phyloP scores from a whole-genome alignment of 2,888 invertebrate genomes.

The Macrostomum cliftonense region DNA sequence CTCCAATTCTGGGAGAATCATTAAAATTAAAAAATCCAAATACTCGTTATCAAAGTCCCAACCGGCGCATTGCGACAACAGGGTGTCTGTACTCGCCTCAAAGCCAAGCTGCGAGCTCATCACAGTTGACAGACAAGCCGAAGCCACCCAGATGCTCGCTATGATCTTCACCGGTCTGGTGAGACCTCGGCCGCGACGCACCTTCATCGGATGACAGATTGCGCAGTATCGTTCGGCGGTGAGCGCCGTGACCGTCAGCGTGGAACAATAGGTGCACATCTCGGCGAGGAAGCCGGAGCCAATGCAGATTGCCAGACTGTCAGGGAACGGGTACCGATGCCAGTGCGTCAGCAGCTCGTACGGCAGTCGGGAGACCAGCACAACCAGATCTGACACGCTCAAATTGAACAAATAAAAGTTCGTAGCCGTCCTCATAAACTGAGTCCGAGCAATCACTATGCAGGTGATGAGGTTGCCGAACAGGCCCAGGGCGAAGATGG shows the following conservation, averaged over 20 bases:
- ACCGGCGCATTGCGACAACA: too few species aligned
- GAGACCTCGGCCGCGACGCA: too few species aligned
- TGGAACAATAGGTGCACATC: constrained; percentile 8
- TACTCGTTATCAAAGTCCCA: too few species aligned
- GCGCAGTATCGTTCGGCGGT: constrained; percentile 10
- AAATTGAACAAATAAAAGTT: constrained; percentile 76
- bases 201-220: constrained; percentile 8
- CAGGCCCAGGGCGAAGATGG: constrained; percentile 58
- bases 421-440: constrained; percentile 67
- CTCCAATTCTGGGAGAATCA: too few species aligned
- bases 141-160: too few species aligned
- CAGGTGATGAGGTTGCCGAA: constrained; percentile 67
- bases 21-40: too few species aligned
- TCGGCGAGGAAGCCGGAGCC: constrained; percentile 6
- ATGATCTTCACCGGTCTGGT: too few species aligned
- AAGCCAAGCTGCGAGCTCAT: too few species aligned
- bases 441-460: constrained; percentile 59
- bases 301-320: constrained; percentile 7
- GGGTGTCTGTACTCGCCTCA: too few species aligned
- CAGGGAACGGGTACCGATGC: constrained; percentile 7
- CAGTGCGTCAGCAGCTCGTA: constrained; percentile 6
- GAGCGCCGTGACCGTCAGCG: constrained; percentile 10
- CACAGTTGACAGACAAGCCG: too few species aligned
- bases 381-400: constrained; percentile 56
- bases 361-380: constrained; percentile 5